Conservation (phyloP, 37 sponge, comb jelly and placozoan species). For the Chondrilla cf. caribensis region DNA sequence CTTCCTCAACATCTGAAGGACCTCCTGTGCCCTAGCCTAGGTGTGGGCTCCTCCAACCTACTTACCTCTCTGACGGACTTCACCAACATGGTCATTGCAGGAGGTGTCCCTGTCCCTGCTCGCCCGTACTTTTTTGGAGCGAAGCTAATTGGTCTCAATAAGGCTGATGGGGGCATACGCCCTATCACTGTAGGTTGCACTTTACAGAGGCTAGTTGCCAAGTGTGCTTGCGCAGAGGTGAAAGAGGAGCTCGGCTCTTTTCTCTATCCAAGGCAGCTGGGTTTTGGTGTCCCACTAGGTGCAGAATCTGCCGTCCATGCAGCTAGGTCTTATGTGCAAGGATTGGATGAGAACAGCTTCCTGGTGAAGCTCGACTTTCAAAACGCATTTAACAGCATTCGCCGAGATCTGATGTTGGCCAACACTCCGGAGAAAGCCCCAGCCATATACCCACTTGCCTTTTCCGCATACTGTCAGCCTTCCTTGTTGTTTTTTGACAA, state of each 20-base stretch:
- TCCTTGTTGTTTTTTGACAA: neutral
- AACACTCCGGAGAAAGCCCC: neutral
- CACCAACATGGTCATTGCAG: neutral
- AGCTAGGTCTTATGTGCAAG: neutral
- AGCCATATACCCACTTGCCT: neutral
- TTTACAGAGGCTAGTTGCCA: neutral
- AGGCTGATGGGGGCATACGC: neutral
- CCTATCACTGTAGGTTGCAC: conserved; percentile 12
- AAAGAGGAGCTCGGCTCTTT: neutral
- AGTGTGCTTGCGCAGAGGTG: neutral
- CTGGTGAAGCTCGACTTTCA: conserved; percentile 7
- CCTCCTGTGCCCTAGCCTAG: neutral
- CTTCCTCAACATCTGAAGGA: conserved; percentile 16
- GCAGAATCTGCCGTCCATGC: conserved; percentile 4
- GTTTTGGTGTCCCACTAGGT: neutral
- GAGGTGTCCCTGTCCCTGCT: neutral
- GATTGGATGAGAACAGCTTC: neutral
- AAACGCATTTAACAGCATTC: conserved; percentile 15
- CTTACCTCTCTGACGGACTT: neutral
- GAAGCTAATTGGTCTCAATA: neutral
- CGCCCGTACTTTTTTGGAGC: conserved; percentile 3
- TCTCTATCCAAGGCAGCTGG: neutral
- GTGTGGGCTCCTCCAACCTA: neutral
- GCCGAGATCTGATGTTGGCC: neutral
- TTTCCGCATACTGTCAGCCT: neutral